These are phyloP conservation scores for Vireo altiloquus DNA, from an alignment of 2,113 vertebrate species.

Conservation along the genomic window DNA sequence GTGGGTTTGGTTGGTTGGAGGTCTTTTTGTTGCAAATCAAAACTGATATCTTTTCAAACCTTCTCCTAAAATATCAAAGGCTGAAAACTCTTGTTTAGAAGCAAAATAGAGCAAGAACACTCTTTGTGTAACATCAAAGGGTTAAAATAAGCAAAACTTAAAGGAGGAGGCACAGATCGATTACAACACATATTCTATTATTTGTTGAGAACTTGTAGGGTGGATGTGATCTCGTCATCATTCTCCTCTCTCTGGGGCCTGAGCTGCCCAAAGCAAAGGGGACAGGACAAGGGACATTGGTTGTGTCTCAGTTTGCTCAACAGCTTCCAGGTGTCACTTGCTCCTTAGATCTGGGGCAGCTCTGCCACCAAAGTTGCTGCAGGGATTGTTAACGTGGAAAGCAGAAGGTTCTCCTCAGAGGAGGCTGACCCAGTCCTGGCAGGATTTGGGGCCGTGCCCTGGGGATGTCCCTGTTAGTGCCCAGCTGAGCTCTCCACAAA, in stretches of 20 bases:
- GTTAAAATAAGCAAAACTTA: constrained; percentile 37
- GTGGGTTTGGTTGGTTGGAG: neutral
- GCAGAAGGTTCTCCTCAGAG: neutral
- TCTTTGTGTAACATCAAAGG: neutral
- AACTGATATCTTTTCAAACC: neutral
- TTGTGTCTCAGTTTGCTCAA: neutral
- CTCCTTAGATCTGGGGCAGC: neutral
- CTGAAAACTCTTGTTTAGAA: neutral
- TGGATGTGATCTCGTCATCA: neutral
- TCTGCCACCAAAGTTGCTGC: neutral
- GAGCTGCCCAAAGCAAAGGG: neutral
- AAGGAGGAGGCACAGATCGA: constrained; percentile 30
- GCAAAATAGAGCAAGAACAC: accelerated
- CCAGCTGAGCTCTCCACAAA: neutral
- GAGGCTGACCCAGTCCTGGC: neutral
- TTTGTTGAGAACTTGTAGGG: constrained; percentile 34
- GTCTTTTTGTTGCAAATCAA: neutral
- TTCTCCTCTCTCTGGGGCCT: neutral
- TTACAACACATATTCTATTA: constrained; percentile 1
- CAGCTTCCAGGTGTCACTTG: neutral
- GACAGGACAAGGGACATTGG: neutral
- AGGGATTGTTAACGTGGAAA: neutral
- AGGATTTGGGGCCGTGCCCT: neutral
- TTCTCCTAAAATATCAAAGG: neutral
- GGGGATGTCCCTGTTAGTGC: accelerated